phyloP scores from a whole-genome alignment of 1,140 invertebrate species.

The Meloidogyne hapla region DNA sequence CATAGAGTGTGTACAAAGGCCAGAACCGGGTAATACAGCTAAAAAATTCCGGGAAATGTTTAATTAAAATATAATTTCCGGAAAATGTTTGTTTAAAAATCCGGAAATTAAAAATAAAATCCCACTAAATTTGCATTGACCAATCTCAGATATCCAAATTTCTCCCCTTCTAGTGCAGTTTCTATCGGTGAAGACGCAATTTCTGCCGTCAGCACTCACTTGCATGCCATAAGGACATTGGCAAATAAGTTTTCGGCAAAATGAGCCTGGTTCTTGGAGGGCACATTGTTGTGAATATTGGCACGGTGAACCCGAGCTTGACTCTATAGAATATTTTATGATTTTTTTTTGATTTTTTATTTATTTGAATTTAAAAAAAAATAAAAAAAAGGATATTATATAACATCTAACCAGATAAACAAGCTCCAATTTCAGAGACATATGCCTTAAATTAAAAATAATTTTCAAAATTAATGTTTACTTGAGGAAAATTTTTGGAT shows the following conservation, averaged over 20 bases:
- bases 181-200: slow-evolving; percentile 56
- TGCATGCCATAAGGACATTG: slow-evolving; percentile 61
- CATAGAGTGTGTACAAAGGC: slow-evolving; percentile 55
- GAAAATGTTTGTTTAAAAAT: neutral
- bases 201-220: slow-evolving; percentile 35
- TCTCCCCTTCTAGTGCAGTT: slow-evolving; percentile 54
- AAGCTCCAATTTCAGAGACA: slow-evolving; percentile 57
- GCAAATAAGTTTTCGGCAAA: slow-evolving; percentile 52
- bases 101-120: neutral
- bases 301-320: slow-evolving; percentile 57
- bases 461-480: no score
- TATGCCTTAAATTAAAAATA: slow-evolving; percentile 35
- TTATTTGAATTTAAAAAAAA: slow-evolving; percentile 14
- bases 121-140: slow-evolving; percentile 60
- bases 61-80: neutral
- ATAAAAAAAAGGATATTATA: neutral
- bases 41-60: slow-evolving; percentile 24
- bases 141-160: slow-evolving; percentile 61
- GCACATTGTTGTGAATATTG: slow-evolving; percentile 63
- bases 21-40: slow-evolving; percentile 58
- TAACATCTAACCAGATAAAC: slow-evolving; percentile 52
- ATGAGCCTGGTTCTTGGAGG: slow-evolving; percentile 52
- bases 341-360: neutral
- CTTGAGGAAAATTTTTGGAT: no score
- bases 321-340: no score